Base-by-base conservation (phyloP, 1,140 invertebrate genomes). In the Trichomalopsis sarcophagae region DNA sequence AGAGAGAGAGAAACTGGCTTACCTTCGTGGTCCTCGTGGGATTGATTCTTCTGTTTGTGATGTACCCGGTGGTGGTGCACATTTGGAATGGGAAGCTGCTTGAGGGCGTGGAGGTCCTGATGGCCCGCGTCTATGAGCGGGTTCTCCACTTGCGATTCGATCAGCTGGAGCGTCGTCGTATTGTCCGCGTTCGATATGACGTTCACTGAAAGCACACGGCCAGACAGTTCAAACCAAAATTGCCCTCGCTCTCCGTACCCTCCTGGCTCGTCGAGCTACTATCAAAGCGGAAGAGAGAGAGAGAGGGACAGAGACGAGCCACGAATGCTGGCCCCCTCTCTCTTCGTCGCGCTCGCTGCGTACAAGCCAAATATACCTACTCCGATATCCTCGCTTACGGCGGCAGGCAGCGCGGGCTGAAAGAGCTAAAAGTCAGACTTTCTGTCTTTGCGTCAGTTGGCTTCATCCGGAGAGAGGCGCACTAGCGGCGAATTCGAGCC, bases 101-200 rank as follows among this genome's bases (percentile, higher is more conserved):
- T 92, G 62, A 92, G 88, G 5, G 88, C 88, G 75, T 92, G 88
- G 50, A 93, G 87, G 79, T 93, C 92, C 81, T 89, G 91, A 88
- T 92, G 91, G 68, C 92, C 88, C 17, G 90, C 89, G 84, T 93
- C 92, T 83, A 94, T 92, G 80, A 94, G 88, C 17, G 94, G 94
- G 86, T 94, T 94, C 90, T 94, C 93, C 84, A 94, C 79, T 84
- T 94, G 94, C 69, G 94, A 94, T 87, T 94, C 93, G 87, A 94
- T 93, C 83, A 93, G 88, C 88, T 94, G 92, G 79, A 92, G 90
- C 82, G 91, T 92, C 87, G 93, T 93, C 50, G 92, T 92, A 87
- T 93, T 93, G 88, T 93, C 92, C 79, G 92, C 91, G 88, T 93
- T 91, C 75, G 92, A 91, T 87, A 93, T 93, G 87, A 93, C 91